Base-by-base conservation (phyloP, 2,888 invertebrate genomes). In the Cantharis rufa region DNA sequence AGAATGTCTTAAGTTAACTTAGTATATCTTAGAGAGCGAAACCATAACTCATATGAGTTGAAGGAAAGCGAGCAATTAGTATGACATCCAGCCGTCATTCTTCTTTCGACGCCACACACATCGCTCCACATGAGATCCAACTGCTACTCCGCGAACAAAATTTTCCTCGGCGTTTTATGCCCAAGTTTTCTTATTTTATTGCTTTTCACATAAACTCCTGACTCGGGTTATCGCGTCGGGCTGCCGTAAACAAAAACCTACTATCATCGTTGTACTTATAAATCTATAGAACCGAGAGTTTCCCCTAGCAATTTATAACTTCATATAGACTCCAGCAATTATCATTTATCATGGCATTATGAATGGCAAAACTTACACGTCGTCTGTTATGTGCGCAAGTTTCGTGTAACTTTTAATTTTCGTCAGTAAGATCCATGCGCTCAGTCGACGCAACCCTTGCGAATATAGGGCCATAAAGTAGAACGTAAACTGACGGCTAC, bases 341-440 rank as follows among this genome's bases (percentile, higher is more conserved):
- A 87, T 86, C 87, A 87, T 87, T 87, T 86, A 87, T 87, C 87
- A 87, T 85, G 15, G 84, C 82, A 86, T 87, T 87, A 87, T 87
- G 87, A 87, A 87, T 87, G 86, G 87, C 85, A 84, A 87, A 87
- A 87, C 86, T 87, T 87, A 82, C 85, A 85, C 85, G 81, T 84
- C 84, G 85, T 84, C 84, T 83, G 83, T 82, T 81, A 80, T 80
- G 78, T 80, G 82, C 72, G 74, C 80, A 78, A 77, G 77, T 79
- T 76, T 69, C 74, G 78, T 76, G 80, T 78, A 82, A 84, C 83
- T 85, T 85, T 84, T 84, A 84, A 85, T 85, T 84, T 85, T 84
- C 84, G 79, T 71, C 73, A 71, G 73, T 66, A 21, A 48, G 74
- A 74, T 74, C 77, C 71, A 32, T 64, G 77, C 74, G 74, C 74